A percentile compares a stretch with the other conserved stretches of the same genome.
These are phyloP conservation scores for Microdon myrmicae DNA, from an alignment of 2,888 invertebrate genomes.

Conservation along the genomic window DNA sequence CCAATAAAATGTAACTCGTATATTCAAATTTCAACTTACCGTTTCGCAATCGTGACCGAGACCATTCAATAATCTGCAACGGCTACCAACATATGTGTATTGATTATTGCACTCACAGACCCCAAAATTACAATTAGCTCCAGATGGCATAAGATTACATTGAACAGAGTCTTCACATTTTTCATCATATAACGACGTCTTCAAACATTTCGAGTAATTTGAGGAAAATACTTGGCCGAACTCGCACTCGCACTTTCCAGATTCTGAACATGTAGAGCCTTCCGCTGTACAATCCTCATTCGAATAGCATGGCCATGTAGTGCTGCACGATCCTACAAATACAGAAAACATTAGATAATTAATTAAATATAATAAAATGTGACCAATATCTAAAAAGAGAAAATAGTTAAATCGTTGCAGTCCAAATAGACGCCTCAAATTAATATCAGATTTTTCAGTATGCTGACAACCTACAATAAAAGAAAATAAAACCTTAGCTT, in stretches of 20 bases:
- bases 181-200: conserved; percentile 64
- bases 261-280: conserved; percentile 59
- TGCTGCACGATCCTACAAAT: conserved; percentile 53
- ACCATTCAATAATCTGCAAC: conserved; percentile 63
- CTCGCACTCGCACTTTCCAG: conserved; percentile 59
- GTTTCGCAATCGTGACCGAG: conserved; percentile 62
- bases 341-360: conserved; percentile 3
- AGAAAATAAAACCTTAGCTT: too few species aligned
- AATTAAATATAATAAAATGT: neutral
- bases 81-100: conserved; percentile 63
- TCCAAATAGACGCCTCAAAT: neutral
- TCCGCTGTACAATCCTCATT: conserved; percentile 61
- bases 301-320: conserved; percentile 63
- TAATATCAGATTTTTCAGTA: neutral
- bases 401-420: neutral
- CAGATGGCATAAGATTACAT: conserved; percentile 67
- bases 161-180: conserved; percentile 64
- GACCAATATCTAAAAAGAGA: neutral
- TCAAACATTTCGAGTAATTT: conserved; percentile 62
- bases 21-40: conserved; percentile 56
- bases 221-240: conserved; percentile 62
- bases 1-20: too few species aligned
- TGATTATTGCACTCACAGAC: conserved; percentile 66
- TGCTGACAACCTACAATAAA: neutral
- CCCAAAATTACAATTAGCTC: conserved; percentile 66